phyloP scores from a whole-genome alignment of 2,888 invertebrate genomes.

The Hybos culiciformis region DNA sequence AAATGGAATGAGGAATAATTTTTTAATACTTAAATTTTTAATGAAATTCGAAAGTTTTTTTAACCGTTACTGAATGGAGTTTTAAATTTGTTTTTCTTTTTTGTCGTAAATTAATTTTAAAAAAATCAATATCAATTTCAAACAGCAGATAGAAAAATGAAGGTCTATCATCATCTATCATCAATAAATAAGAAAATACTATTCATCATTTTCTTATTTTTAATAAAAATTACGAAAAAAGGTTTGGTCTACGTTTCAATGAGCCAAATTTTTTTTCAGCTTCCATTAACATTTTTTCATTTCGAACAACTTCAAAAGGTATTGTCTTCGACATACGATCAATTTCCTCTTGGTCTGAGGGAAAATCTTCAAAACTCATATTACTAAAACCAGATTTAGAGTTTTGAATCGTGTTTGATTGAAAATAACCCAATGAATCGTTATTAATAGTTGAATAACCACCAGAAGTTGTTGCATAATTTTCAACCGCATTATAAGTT shows the following conservation, averaged over 20 bases:
- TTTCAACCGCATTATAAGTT: constrained; percentile 19
- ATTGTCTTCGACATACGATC: constrained; percentile 35
- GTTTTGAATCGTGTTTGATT: constrained; percentile 33
- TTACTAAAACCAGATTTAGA: constrained; percentile 51
- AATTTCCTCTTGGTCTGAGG: constrained; percentile 47
- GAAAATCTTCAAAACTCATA: constrained; percentile 63
- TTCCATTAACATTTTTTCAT: constrained; percentile 37
- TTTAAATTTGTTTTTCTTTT: no score
- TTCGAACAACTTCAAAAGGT: constrained; percentile 51
- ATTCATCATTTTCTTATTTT: no score
- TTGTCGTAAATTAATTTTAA: no score
- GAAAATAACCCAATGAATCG: constrained; percentile 23
- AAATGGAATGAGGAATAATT: no score
- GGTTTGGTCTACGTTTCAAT: constrained; percentile 39
- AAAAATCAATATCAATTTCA: not conserved
- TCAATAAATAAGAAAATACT: no score
- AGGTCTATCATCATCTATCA: no score
- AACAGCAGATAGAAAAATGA: not conserved
- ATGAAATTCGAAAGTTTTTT: no score
- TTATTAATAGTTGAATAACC: constrained; percentile 5
- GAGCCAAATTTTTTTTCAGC: constrained; percentile 38
- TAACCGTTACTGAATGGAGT: no score
- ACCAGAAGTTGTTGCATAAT: constrained; percentile 7
- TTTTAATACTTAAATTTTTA: no score
- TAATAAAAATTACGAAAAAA: constrained; percentile 43